Evolutionary conservation across 2,797 vertebrate genomes (phyloP), one percentile per base, ranked within the genome.

Genomic region (Cryptoblepharus egeriae): DNA sequence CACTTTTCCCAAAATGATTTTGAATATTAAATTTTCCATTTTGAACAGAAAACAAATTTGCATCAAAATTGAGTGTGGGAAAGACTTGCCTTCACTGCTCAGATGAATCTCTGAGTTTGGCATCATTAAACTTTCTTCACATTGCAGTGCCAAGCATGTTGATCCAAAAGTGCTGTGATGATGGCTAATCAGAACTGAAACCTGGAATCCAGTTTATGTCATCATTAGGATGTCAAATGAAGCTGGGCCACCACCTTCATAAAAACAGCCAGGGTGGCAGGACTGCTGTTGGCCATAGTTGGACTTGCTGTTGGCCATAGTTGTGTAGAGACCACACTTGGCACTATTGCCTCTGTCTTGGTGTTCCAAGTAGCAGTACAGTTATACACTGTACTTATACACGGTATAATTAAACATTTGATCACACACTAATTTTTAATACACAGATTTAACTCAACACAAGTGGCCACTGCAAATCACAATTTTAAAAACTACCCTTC

Each of bases 171-270:
- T 39, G 65, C 22, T 68, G 13, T 52, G 45, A 1, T 24, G 30
- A 24, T 69, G 35, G 24, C 32, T 45, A 61, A 71, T 61, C 2
- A 13, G 15, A 5, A 37, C 26, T 60, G 13, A 12, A 1, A 35
- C 16, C 77, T 42, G 32, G 24, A 35, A 3, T 68, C 24, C 24
- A 35, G 4, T 0, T 0, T 37, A 0, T 16, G 2, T 28, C 0
- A 0, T 58, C 5, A 45, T 0, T 1, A 73, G 26, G 57, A 74
- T 77, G 72, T 5, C 4, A 4, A 80, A 64, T 64, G 42, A 63
- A 0, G 1, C 42, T 0, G 18, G 75, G 49, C 49, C 49, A 52
- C 3, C 18, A 52, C 49, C 49, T 52, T 52, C 13, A 52, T 52
- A 52, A 52, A 52, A 52, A 10, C 15, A 3, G 49, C 49, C 49